These are phyloP conservation scores for Microchirus variegatus DNA, from an alignment of 2,797 vertebrate species.

Conservation along the genomic window DNA sequence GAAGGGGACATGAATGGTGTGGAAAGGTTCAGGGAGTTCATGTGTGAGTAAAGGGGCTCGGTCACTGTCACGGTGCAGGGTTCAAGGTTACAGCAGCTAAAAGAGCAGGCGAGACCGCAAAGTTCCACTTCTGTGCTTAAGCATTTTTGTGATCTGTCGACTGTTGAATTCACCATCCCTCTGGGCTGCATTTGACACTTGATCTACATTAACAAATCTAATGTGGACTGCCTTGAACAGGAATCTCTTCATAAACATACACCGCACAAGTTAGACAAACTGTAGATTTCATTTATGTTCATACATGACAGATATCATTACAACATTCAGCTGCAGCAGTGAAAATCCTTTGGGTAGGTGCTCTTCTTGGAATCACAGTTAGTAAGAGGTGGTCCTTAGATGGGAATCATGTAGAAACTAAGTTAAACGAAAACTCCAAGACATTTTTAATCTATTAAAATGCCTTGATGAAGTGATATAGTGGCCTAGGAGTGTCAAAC, in stretches of 20 bases:
- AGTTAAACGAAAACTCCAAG: no score
- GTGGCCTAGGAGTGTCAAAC: no score
- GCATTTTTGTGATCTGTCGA: not conserved
- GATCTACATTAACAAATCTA: constrained; percentile 10
- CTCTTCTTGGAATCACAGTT: no score
- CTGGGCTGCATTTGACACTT: not conserved
- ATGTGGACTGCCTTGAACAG: not conserved
- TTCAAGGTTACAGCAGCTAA: constrained; percentile 71
- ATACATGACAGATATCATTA: constrained; percentile 1
- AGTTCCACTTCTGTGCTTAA: not conserved
- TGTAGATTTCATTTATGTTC: constrained; percentile 7
- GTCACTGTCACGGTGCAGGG: constrained; percentile 58
- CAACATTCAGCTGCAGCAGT: no score
- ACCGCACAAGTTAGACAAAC: constrained; percentile 1
- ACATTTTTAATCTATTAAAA: no score
- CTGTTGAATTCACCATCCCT: no score
- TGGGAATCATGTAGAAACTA: no score
- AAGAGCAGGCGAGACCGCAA: constrained; percentile 18
- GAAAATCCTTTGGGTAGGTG: no score
- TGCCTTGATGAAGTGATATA: no score
- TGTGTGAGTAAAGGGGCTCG: constrained; percentile 42
- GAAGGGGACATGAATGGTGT: constrained; percentile 56
- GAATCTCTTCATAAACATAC: constrained; percentile 1
- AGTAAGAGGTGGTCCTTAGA: no score
- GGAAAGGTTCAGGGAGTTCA: constrained; percentile 67